Evolutionary conservation across 2,113 vertebrate species (phyloP), one percentile per base, ranked within the genome.

Genomic region (Dipodomys merriami): DNA sequence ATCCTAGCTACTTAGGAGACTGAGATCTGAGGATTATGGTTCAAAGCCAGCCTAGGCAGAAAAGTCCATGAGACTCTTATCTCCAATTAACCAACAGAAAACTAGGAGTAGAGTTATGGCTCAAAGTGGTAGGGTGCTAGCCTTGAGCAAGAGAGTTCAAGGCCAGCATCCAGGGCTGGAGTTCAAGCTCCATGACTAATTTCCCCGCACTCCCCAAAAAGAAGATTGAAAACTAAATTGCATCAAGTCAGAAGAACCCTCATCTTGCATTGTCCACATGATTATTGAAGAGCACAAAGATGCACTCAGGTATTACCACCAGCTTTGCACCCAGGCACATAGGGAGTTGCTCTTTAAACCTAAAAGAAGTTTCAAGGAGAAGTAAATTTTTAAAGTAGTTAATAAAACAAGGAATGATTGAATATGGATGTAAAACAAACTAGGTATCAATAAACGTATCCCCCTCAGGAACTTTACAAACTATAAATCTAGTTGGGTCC

Each of bases 391-490:
- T n/a, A 13, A 88, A 12, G 68, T 67, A 73, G 74, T 35, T 4
- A 93, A 53, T 83, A 90, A 90, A 79, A 71, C 8, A 88, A 2
- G 62, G 2, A 35, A 84, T 60, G 5, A 78, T 7, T 83, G 2
- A 13, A 29, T 35, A 83, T 11, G 30, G 49, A 49, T 8, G 12
- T 16, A 16, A 29, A 77, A 82, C 57, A 93, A 91, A 71, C 53
- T 35, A 74, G 46, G 64, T 84, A 71, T 82, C 23, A 83, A 62
- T 86, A 83, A 79, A 86, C 3, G 23, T 20, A 53, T 62, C 10
- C n/a, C 22, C 25, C 15, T 53, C 18, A 92, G 87, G 79, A 78
- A 33, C 4, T 85, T 44, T 46, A 91, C 67, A 94, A 73, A 88
- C 27, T 57, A 12, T 27, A 73, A 80, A 64, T 57, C 6, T 64